Evolutionary conservation across 2,888 invertebrate genomes (phyloP).

Genomic region (Dioctria rufipes): DNA sequence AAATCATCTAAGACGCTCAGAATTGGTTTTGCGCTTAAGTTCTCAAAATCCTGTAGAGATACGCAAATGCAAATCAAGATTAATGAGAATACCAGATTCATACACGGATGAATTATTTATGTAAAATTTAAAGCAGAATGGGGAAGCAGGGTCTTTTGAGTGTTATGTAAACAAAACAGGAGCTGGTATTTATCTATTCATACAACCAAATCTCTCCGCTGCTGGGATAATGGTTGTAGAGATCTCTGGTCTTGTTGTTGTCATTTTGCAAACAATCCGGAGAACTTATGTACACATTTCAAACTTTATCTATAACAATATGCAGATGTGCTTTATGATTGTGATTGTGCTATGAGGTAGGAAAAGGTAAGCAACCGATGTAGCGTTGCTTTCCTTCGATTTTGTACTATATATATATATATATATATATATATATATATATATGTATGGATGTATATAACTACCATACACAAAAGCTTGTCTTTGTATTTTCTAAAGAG

Average conservation of each 20-base stretch:
- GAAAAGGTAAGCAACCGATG: constrained; percentile 10
- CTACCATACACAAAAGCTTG: constrained; percentile 17
- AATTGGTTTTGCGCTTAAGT: constrained; percentile 41
- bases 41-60: constrained; percentile 34
- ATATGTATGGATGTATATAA: background rate
- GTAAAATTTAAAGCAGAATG: constrained; percentile 51
- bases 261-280: constrained; percentile 51
- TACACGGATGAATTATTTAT: constrained; percentile 54
- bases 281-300: constrained; percentile 53
- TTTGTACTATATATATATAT: background rate
- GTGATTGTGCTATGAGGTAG: constrained; percentile 28
- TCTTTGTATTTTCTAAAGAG: background rate
- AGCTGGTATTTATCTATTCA: constrained; percentile 49
- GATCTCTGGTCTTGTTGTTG: constrained; percentile 48
- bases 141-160: constrained; percentile 51
- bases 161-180: constrained; percentile 49
- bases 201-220: constrained; percentile 49
- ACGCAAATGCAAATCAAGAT: constrained; percentile 52
- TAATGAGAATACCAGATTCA: constrained; percentile 53
- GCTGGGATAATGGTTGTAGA: constrained; percentile 46
- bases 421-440: too few relatives aligned
- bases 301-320: constrained; percentile 51
- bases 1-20: constrained; percentile 50
- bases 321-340: constrained; percentile 39
- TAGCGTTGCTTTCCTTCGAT: constrained; percentile 14